Evolutionary conservation across 2,888 invertebrate genomes (phyloP).

Genomic region (Chymomyza amoena): DNA sequence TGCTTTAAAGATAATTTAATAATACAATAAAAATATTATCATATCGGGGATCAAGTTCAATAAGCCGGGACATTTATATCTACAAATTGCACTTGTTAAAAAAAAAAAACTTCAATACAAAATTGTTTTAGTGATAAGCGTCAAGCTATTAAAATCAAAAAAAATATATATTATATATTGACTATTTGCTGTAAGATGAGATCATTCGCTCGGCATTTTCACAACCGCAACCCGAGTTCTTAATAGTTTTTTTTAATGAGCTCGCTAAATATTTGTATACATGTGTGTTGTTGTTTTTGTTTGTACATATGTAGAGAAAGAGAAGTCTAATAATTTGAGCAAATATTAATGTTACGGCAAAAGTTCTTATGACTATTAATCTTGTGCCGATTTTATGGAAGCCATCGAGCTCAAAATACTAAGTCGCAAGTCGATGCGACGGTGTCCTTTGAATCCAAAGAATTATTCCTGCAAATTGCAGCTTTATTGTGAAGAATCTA

Average conservation of each 20-base stretch:
- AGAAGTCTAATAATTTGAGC: slow-evolving; percentile 39
- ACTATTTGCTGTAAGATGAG: neutral
- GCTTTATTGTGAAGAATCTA: too few species aligned
- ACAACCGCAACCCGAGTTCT: neutral
- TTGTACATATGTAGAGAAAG: slow-evolving; percentile 2
- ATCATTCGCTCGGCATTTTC: neutral
- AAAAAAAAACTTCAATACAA: neutral
- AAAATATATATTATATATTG: neutral
- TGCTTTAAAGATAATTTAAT: too few species aligned
- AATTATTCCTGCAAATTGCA: too few species aligned
- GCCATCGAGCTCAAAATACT: too few species aligned
- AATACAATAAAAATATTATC: neutral
- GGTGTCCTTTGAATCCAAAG: too few species aligned
- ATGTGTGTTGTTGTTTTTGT: neutral
- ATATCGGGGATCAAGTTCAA: neutral
- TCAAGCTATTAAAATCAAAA: neutral
- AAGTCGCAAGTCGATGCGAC: too few species aligned
- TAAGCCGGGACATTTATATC: neutral
- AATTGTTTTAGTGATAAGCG: neutral
- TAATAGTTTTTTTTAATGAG: slow-evolving; percentile 1
- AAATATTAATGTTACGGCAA: slow-evolving; percentile 37
- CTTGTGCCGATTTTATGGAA: neutral
- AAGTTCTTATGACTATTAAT: slow-evolving; percentile 24
- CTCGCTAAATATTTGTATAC: slow-evolving; percentile 21
- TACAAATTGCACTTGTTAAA: neutral